Conservation (phyloP, 1,140 invertebrate species). For the Dufourea novaeangliae region DNA sequence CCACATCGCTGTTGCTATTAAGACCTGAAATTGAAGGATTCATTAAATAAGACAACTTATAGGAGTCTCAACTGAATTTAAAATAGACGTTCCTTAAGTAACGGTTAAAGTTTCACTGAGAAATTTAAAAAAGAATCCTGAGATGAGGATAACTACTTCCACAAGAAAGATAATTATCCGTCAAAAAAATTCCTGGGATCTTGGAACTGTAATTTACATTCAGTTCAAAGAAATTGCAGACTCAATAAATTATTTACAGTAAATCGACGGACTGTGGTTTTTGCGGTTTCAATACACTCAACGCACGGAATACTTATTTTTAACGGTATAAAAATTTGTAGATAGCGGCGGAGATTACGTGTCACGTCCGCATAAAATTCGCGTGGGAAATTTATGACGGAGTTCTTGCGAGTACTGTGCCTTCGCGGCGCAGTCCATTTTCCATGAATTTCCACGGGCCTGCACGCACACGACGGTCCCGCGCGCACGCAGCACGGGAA, state of each 20-base stretch:
- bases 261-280: not conserved
- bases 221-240: too few species aligned
- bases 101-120: too few species aligned
- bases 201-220: too few species aligned
- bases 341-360: conserved; percentile 19
- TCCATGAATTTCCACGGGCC: conserved; percentile 12
- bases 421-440: conserved; percentile 21
- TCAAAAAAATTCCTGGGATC: too few species aligned
- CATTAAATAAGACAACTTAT: too few species aligned
- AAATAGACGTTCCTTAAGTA: too few species aligned
- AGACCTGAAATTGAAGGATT: too few species aligned
- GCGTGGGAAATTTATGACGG: conserved; percentile 12
- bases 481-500: conserved; percentile 50
- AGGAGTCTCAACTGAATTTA: too few species aligned
- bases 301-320: not conserved
- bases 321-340: conserved; percentile 5
- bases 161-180: too few species aligned
- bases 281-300: not conserved
- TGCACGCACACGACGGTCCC: conserved; percentile 37
- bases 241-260: conserved; percentile 34
- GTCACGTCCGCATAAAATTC: conserved; percentile 5
- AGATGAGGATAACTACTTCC: too few species aligned
- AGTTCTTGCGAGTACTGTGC: not conserved
- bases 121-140: too few species aligned
- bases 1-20: too few species aligned